Evolutionary conservation across 2,797 vertebrate genomes (phyloP).

Genomic region (Alca torda): DNA sequence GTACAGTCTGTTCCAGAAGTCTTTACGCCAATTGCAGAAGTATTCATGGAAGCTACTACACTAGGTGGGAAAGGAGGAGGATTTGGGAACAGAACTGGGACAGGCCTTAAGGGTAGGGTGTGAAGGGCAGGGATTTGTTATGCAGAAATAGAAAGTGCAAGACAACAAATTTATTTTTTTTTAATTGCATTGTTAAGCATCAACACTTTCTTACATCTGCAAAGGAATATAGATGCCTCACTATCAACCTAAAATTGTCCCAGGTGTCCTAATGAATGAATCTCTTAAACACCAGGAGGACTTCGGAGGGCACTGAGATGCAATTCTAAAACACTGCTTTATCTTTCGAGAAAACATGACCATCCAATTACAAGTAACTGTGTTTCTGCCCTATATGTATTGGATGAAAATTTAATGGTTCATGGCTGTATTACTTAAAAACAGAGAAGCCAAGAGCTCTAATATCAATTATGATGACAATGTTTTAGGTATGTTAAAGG

Average conservation of each 20-base stretch:
- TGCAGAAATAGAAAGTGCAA: constrained; percentile 2
- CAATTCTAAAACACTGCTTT: neutral
- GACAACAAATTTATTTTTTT: neutral
- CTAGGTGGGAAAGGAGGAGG: neutral
- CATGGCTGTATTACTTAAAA: neutral
- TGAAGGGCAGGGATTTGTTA: neutral
- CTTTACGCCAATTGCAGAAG: neutral
- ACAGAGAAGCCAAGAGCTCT: neutral
- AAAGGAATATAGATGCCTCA: neutral
- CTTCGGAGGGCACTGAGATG: neutral
- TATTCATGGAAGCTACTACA: neutral
- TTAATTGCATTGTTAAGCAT: neutral
- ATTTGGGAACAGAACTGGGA: neutral
- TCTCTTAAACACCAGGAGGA: neutral
- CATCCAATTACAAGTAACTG: neutral
- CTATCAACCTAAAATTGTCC: neutral
- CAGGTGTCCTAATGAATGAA: neutral
- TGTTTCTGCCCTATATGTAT: neutral
- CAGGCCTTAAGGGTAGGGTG: neutral
- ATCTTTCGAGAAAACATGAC: neutral
- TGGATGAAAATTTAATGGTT: neutral
- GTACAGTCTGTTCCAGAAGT: neutral
- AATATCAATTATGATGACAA: neutral
- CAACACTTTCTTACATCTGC: neutral
- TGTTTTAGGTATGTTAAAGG: neutral